A percentile compares a stretch with the other conserved stretches of the same genome.
phyloP scores from a whole-genome alignment of 2,888 invertebrate genomes.

The Cylindroiulus punctatus region DNA sequence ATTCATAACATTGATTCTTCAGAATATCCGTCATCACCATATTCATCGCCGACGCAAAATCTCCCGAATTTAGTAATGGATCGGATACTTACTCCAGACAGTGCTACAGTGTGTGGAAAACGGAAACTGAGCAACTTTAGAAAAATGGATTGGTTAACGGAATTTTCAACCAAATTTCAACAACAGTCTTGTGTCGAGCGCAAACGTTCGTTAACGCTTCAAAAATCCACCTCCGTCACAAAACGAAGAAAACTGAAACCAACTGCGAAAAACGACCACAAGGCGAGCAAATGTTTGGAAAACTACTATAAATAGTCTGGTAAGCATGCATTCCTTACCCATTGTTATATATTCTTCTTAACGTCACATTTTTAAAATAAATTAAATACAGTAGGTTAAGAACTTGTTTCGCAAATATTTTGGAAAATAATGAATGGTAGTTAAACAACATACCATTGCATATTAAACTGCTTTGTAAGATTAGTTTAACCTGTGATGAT shows the following conservation, averaged over 20 bases:
- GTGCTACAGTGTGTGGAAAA: background rate
- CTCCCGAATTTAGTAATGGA: slow-evolving; percentile 80
- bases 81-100: slow-evolving; percentile 78
- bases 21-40: background rate
- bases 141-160: slow-evolving; percentile 49
- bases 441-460: too few relatives aligned
- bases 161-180: background rate
- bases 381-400: background rate
- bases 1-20: background rate
- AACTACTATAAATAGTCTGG: slow-evolving; percentile 51
- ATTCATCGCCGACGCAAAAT: slow-evolving; percentile 75
- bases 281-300: slow-evolving; percentile 48
- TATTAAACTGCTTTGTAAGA: too few relatives aligned
- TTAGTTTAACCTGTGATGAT: too few relatives aligned
- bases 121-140: background rate
- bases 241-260: slow-evolving; percentile 13
- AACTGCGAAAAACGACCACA: background rate
- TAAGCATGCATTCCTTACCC: background rate
- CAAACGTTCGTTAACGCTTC: background rate
- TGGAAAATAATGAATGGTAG: background rate
- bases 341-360: background rate
- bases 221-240: background rate
- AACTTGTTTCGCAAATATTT: background rate
- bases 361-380: background rate
- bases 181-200: slow-evolving; percentile 1